Conservation (phyloP, 2,113 vertebrate species). For the Chloroceryle aenea region DNA sequence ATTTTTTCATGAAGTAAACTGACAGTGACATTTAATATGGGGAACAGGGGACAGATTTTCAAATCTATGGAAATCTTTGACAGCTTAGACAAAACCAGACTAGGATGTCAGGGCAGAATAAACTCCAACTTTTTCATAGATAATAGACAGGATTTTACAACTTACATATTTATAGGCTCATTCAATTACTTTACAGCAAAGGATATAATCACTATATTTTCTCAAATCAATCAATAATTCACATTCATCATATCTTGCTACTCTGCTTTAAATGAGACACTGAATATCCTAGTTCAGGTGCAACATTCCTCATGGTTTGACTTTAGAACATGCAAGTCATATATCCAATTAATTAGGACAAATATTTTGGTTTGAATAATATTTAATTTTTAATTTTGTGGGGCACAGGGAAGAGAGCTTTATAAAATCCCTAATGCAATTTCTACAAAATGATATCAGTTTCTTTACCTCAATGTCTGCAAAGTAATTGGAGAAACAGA, state of each 20-base stretch:
- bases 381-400: background rate
- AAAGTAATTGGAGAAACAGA: background rate
- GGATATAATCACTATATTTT: background rate
- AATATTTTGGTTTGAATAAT: background rate
- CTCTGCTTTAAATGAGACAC: background rate
- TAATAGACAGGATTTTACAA: background rate
- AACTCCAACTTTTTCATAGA: background rate
- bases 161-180: background rate
- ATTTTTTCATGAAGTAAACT: slow-evolving; percentile 84
- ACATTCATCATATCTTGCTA: background rate
- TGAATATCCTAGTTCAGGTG: background rate
- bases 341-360: background rate
- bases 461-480: background rate
- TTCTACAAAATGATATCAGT: background rate
- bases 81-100: slow-evolving; percentile 16
- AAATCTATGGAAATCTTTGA: slow-evolving; percentile 69
- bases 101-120: background rate
- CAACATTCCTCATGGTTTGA: background rate
- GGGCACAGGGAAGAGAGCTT: background rate
- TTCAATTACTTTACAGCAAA: background rate
- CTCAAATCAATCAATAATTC: background rate
- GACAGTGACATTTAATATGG: slow-evolving; percentile 85
- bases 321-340: background rate
- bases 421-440: background rate
- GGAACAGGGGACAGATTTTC: slow-evolving; percentile 69